Evolutionary conservation across 1,140 invertebrate genomes (phyloP), one percentile per base, ranked within the genome.

Genomic region (Leucophenga varia): DNA sequence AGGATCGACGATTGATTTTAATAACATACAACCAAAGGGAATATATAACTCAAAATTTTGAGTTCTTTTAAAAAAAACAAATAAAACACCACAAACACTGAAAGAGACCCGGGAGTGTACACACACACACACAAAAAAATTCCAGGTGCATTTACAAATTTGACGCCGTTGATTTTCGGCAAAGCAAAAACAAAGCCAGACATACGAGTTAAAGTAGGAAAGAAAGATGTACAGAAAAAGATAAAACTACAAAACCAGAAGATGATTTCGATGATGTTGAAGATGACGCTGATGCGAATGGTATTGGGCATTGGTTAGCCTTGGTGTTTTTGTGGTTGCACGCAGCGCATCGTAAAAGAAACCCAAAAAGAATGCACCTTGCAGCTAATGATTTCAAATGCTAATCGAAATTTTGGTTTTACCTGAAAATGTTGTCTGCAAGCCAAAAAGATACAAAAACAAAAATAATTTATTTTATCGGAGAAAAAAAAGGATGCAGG

Each of bases 81-180:
- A 54, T 50, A 67, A 63, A 67, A 63, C 67, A 67, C 56, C 46
- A 44, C 28, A 38, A 41, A n/a, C n/a, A 41, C 20, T 44, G 49
- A 53, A n/a, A 47, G 46, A 57, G 41, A 58, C n/a, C n/a, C n/a
- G n/a, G n/a, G n/a, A n/a, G n/a, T 40, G 44, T 53, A 48, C 49
- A 58, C 61, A 65, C 58, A 59, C 52, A 46, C 48, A 47, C 34
- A 34, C 35, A 55, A 52, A 42, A 55, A 46, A 59, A 67, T 59
- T 67, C 63, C 63, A 67, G 63, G 63, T 67, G 63, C 63, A 67
- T 67, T 67, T 59, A 63, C 64, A 67, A 67, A 67, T 67, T 67
- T 67, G 63, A 67, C 63, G 63, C 63, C 63, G 63, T 42, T 57
- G 61, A 61, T 61, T 55, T 65, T 60, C 43, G 45, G 31, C 57